phyloP scores from a whole-genome alignment of 2,797 vertebrate genomes.

The Centropyge bicolor region DNA sequence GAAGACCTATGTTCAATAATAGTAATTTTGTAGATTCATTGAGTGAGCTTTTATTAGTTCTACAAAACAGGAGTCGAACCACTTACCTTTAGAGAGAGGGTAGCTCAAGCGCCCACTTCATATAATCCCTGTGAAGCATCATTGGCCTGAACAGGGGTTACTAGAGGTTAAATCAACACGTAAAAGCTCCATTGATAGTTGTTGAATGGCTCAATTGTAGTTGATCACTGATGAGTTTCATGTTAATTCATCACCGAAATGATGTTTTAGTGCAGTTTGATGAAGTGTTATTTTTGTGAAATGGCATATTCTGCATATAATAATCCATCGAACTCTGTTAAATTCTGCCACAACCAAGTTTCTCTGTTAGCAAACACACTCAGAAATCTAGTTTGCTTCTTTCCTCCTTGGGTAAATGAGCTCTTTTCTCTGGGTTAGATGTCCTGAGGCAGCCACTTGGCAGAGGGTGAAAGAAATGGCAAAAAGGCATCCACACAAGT shows the following conservation, averaged over 20 bases:
- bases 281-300: constrained; percentile 19
- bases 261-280: constrained; percentile 5
- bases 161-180: constrained; percentile 60
- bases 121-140: constrained; percentile 58
- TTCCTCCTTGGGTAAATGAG: constrained; percentile 86
- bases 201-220: constrained; percentile 22
- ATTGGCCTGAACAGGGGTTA: constrained; percentile 56
- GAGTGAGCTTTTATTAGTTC: constrained; percentile 1
- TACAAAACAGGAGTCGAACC: constrained; percentile 13
- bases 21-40: background rate
- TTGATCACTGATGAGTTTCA: constrained; percentile 1
- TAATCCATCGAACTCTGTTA: constrained; percentile 37
- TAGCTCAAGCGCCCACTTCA: constrained; percentile 53
- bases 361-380: constrained; percentile 67
- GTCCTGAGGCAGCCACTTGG: constrained; percentile 88
- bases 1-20: background rate
- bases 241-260: background rate
- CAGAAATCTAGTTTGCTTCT: constrained; percentile 83
- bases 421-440: constrained; percentile 88
- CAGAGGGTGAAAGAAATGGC: constrained; percentile 88
- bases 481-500: constrained; percentile 87
- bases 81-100: constrained; percentile 68
- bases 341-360: constrained; percentile 61
- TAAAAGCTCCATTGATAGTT: constrained; percentile 18
- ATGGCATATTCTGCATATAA: background rate